Base-by-base conservation (phyloP, 2,797 vertebrate species). In the Centropyge bicolor region DNA sequence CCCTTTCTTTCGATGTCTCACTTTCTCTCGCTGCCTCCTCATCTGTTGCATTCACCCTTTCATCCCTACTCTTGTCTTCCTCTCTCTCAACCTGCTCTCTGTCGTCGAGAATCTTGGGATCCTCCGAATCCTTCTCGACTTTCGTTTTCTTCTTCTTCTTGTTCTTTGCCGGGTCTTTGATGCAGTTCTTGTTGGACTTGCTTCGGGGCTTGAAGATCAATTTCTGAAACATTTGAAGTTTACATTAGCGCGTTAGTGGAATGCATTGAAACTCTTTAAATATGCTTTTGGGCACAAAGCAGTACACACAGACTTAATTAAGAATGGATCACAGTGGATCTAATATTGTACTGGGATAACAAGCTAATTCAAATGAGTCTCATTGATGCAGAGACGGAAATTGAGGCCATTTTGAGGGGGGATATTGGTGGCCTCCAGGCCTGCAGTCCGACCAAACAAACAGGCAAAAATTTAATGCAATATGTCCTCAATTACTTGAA, bases 201-300 rank as follows among this genome's bases (percentile, higher is more conserved):
- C 91, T 91, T 57, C 95, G 80, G 43, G 94, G 68, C 90, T 94
- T 96, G 93, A 96, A 96, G 92, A 95, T 95, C 87, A 96, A 88
- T 92, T 95, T 96, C 96, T 96, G 93, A 76, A 95, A 96, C 48
- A 87, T 65, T 77, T 20, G 43, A 71, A 56, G 64, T 78, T 85
- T 60, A 88, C 24, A 79, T 87, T 31, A 85, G 70, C 40, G 55
- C 20, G 73, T 90, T 78, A 86, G 74, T 59, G 41, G 56, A 41
- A 83, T 68, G 69, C 66, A 74, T 76, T 31, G 38, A 40, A 68
- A 55, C 55, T 46, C 55, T 68, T 70, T 66, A 24, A 80, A 88
- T 35, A 65, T 46, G 76, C 78, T 83, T 61, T 56, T 35, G 45
- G 76, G 62, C 73, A 68, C 71, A 78, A 64, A 82, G 77, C 70